These are phyloP conservation scores for Lasioglossum zephyrum DNA, from an alignment of 2,888 invertebrate species.

Conservation along the genomic window DNA sequence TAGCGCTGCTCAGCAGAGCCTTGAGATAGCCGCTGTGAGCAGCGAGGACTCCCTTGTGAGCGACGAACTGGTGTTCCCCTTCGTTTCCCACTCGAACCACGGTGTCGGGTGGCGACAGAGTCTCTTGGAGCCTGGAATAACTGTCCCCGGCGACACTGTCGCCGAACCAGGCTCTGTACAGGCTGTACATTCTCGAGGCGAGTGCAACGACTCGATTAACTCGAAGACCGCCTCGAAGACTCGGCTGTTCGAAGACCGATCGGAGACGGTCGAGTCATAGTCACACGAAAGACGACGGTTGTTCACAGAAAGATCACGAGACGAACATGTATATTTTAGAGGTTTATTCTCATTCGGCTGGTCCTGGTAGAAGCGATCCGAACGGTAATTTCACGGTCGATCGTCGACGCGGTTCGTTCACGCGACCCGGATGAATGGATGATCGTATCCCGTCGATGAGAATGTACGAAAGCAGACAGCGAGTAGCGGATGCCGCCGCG, in stretches of 20 bases:
- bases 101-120: conserved; percentile 87
- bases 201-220: background rate
- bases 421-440: background rate
- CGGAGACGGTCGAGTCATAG: background rate
- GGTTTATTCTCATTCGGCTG: background rate
- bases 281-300: too few relatives aligned
- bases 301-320: conserved; percentile 4
- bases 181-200: conserved; percentile 81
- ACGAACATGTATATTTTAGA: background rate
- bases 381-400: background rate
- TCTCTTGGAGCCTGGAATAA: conserved; percentile 78
- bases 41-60: conserved; percentile 88
- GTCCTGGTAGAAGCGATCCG: background rate
- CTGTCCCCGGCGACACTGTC: conserved; percentile 71
- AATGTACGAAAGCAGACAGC: background rate
- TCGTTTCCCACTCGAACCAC: conserved; percentile 88
- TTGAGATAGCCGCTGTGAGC: conserved; percentile 90
- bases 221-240: background rate
- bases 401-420: background rate
- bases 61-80: conserved; percentile 88
- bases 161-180: conserved; percentile 84
- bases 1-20: conserved; percentile 85
- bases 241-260: background rate
- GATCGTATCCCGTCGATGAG: background rate
- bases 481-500: conserved; percentile 64